Conservation (phyloP, 2,113 vertebrate genomes). For the Toxotes chatareus region DNA sequence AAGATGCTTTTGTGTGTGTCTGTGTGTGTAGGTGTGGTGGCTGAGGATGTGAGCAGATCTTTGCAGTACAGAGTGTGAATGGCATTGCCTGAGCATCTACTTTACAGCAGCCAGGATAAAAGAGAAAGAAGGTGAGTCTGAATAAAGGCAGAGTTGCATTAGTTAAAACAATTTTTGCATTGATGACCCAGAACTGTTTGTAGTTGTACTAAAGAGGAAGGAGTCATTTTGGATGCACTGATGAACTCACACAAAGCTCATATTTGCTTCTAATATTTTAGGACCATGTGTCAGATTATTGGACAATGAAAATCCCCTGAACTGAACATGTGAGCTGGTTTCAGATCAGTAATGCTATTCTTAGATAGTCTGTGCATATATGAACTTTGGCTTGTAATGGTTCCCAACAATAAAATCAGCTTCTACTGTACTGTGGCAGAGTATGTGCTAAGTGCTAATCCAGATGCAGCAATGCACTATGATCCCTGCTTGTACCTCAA, state of each 20-base stretch:
- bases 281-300: conserved; percentile 24
- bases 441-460: conserved; percentile 57
- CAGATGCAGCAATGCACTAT: conserved; percentile 61
- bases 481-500: conserved; percentile 80
- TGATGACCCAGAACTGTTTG: background rate
- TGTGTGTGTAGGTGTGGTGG: background rate
- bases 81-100: no score
- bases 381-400: conserved; percentile 45
- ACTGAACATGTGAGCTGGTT: conserved; percentile 27
- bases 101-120: no score
- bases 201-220: background rate
- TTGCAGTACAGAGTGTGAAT: no score
- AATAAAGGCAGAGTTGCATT: background rate
- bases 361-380: background rate
- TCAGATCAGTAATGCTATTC: conserved; percentile 22
- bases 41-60: background rate
- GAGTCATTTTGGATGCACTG: background rate
- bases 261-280: conserved; percentile 34
- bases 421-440: conserved; percentile 5
- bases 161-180: background rate
- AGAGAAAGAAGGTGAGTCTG: background rate
- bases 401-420: conserved; percentile 42
- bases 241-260: background rate
- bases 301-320: conserved; percentile 50
- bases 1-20: background rate